Evolutionary conservation across 37 sponge, comb jelly and placozoan genomes (phyloP).

Genomic region (Trichoplax adhaerens): DNA sequence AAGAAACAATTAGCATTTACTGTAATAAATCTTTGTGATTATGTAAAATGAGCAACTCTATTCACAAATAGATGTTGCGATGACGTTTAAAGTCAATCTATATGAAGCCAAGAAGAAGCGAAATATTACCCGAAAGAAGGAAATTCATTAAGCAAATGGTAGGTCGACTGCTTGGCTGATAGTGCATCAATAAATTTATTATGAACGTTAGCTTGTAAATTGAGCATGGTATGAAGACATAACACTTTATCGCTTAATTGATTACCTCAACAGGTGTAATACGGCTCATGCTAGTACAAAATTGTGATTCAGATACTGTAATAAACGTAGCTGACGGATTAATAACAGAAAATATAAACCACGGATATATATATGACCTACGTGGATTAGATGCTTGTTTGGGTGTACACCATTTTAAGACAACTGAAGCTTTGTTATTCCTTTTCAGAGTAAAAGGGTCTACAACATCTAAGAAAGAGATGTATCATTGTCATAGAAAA

Average conservation of each 20-base stretch:
- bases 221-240: background rate
- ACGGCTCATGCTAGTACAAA: slow-evolving; percentile 61
- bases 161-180: slow-evolving; percentile 59
- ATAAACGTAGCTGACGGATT: background rate
- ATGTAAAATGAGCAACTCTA: no score
- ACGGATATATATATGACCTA: background rate
- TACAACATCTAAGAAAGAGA: no score
- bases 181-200: background rate
- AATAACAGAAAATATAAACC: background rate
- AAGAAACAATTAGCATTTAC: background rate
- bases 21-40: no score
- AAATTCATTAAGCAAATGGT: slow-evolving; percentile 77
- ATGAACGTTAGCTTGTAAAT: background rate
- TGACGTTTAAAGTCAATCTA: no score
- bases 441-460: background rate
- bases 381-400: slow-evolving; percentile 6
- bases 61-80: no score
- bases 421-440: slow-evolving; percentile 15
- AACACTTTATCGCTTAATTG: background rate
- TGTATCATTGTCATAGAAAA: no score
- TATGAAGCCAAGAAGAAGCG: no score
- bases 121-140: slow-evolving; percentile 29
- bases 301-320: slow-evolving; percentile 31
- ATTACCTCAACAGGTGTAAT: slow-evolving; percentile 67
- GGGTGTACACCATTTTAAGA: slow-evolving; percentile 58